Evolutionary conservation across 2,888 invertebrate genomes (phyloP), one percentile per base, ranked within the genome.

Genomic region (Stictocephala bisonia): DNA sequence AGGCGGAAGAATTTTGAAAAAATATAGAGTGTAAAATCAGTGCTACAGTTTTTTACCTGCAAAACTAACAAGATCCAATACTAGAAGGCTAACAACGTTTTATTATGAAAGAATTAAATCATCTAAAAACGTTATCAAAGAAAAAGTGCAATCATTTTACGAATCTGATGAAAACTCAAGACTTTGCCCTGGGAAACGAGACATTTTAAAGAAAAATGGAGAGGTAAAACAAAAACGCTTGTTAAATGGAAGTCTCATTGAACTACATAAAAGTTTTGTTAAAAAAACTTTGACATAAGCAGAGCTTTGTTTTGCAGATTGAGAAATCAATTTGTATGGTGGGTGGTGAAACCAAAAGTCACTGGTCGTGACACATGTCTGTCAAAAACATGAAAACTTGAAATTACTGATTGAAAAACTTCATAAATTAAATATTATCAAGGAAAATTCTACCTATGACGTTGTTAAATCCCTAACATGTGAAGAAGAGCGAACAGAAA

Each of bases 401-500:
- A n/a, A n/a, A n/a, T n/a, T n/a, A n/a, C n/a, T n/a, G n/a, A n/a
- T n/a, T n/a, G n/a, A n/a, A n/a, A n/a, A n/a, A n/a, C n/a, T n/a
- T n/a, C n/a, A 24, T 50, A 18, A 50, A 50, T 50, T 50, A 50
- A 50, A 50, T 50, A 50, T 50, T 50, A 50, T 50, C 50, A 35
- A 35, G 35, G 35, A 35, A 35, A 35, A 35, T 35, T 35, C 35
- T 35, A 35, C 11, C 35, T 35, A 35, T 35, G 35, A 35, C 7
- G 35, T 35, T 35, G 35, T 35, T 35, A 35, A 35, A 35, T 35
- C 35, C 35, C 11, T 35, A 35, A 35, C 35, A 35, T 35, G 35
- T 35, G 35, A 9, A 35, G 35, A 35, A 35, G 35, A 35, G 13
- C 6, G 7, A 9, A 9, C 35, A 35, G 13, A 35, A 35, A 35